Conservation (phyloP, 2,113 vertebrate species). For the Plectropomus leopardus region DNA sequence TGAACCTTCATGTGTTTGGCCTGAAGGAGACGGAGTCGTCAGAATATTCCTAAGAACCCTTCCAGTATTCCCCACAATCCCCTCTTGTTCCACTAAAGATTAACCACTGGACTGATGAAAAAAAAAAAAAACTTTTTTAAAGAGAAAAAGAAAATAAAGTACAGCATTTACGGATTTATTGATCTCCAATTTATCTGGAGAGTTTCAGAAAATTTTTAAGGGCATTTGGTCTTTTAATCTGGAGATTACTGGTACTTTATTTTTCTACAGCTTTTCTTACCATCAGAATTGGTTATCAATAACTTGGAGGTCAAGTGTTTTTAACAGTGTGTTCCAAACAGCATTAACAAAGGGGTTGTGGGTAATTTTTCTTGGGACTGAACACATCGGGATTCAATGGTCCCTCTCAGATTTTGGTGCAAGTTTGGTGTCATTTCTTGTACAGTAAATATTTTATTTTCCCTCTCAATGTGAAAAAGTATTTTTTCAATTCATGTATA, state of each 20-base stretch:
- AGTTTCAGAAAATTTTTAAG: constrained; percentile 71
- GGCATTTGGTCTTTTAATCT: constrained; percentile 82
- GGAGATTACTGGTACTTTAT: constrained; percentile 75
- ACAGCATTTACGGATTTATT: constrained; percentile 59
- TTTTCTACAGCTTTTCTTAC: constrained; percentile 82
- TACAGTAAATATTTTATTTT: constrained; percentile 75
- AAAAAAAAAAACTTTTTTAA: constrained; percentile 37
- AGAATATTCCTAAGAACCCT: constrained; percentile 34
- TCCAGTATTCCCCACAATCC: constrained; percentile 58
- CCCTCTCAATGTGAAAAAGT: constrained; percentile 75
- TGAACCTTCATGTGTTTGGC: constrained; percentile 34
- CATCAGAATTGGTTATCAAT: constrained; percentile 67
- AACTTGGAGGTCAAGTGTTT: constrained; percentile 54
- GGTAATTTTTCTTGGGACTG: constrained; percentile 59
- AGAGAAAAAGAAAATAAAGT: constrained; percentile 47
- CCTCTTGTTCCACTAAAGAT: constrained; percentile 58
- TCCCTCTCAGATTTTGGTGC: constrained; percentile 38
- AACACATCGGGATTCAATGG: constrained; percentile 27
- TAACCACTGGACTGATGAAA: constrained; percentile 45
- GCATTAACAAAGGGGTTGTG: constrained; percentile 59
- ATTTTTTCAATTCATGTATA: constrained; percentile 78
- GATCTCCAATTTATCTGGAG: constrained; percentile 75
- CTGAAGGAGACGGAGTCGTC: constrained; percentile 35
- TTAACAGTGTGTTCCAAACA: constrained; percentile 47
- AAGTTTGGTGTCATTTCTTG: constrained; percentile 69